Base-by-base conservation (phyloP, 2,888 invertebrate species). In the Noctua fimbriata region DNA sequence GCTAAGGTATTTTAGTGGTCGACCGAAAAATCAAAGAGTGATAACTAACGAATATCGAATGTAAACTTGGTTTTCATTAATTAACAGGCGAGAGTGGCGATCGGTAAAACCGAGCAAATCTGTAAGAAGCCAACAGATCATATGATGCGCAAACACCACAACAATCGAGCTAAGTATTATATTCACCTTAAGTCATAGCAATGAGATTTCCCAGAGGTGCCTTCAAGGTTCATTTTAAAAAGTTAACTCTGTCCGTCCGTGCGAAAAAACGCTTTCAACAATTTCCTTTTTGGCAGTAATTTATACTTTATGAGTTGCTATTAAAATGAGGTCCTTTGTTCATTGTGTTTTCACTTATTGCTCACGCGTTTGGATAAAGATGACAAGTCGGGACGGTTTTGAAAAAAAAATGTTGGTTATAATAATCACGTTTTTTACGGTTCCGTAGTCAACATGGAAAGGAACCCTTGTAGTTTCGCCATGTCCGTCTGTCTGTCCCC, bases 201-300 rank as follows among this genome's bases (percentile, higher is more conserved):
- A 52, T 63, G n/a, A 74, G 65, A 82, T 78, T 85, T 85, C 84
- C 73, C 73, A n/a, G 0, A 18, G n/a, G 75, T 47, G 36, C n/a
- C 5, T 41, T 44, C 47, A 60, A 66, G 21, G 67, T 55, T 55
- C 32, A 58, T 73, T 79, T 73, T 14, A 49, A 66, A 77, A 81
- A 66, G 65, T 32, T 58, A 66, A 32, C 16, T 49, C 28, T 16
- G 7, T 67, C 32, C 32, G 63, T 69, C 65, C 81, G 9, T 66
- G 65, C 67, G 28, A 60, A 65, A 60, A 36, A 60, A 21, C 14
- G 55, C n/a, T 70, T 63, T 60, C 44, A 83, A 84, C 52, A 63
- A 69, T 72, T 80, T 80, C 28, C 69, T 73, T 80, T 73, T 76
- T 76, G 18, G 36, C 36, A 24, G 60, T 83, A 55, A 80, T 80